Percentiles rank a stretch among this genome's conserved stretches.
Evolutionary conservation across 2,113 vertebrate genomes (phyloP).

Genomic region (Macaca mulatta): DNA sequence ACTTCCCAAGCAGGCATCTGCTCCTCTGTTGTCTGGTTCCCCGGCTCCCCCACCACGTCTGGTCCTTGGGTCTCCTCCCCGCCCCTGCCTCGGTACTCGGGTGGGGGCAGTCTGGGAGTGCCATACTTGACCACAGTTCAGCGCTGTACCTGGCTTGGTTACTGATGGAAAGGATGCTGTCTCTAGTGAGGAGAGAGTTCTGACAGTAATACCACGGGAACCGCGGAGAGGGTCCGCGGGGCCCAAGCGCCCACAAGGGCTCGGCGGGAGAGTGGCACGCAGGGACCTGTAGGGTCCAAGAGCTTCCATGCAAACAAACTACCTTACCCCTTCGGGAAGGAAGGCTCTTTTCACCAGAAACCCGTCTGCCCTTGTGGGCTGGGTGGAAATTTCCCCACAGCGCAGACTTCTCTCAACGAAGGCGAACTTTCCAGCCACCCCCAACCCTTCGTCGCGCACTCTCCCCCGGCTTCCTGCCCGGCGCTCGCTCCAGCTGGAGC

Average conservation of each 20-base stretch:
- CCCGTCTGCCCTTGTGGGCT: slow-evolving; percentile 50
- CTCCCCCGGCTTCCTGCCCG: slow-evolving; percentile 79
- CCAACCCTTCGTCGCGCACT: slow-evolving; percentile 57
- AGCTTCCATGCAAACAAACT: neutral
- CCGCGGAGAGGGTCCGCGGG: neutral
- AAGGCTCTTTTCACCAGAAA: slow-evolving; percentile 48
- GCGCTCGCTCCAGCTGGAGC: slow-evolving; percentile 75
- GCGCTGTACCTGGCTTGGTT: neutral
- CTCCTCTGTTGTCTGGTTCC: neutral
- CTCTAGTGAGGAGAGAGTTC: neutral
- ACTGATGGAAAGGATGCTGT: neutral
- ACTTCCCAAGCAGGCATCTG: slow-evolving; percentile 44
- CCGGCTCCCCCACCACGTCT: neutral
- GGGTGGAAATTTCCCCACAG: slow-evolving; percentile 77
- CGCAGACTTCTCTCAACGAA: slow-evolving; percentile 24
- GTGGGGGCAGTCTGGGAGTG: neutral
- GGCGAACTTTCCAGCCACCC: slow-evolving; percentile 80
- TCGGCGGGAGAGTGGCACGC: neutral
- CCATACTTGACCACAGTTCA: neutral
- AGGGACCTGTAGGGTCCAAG: neutral
- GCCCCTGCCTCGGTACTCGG: neutral
- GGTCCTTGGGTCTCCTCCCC: neutral
- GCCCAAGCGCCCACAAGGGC: neutral
- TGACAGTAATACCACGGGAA: neutral
- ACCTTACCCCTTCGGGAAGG: slow-evolving; percentile 6